These are phyloP conservation scores for Nyctibius grandis DNA, from an alignment of 2,797 vertebrate species.

Conservation along the genomic window DNA sequence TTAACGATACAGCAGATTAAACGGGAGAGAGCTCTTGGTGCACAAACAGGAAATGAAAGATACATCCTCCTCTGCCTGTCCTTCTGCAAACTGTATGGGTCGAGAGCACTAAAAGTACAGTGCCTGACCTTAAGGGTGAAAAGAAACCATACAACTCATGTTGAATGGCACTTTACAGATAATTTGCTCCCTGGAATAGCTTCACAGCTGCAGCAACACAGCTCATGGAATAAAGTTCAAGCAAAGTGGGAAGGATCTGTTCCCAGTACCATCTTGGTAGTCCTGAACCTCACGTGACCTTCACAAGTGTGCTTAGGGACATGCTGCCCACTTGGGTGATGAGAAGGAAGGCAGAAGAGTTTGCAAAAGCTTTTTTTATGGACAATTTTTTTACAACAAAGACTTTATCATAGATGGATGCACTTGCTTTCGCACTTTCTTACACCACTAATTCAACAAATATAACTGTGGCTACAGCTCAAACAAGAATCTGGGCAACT, in stretches of 20 bases:
- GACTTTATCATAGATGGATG: not conserved
- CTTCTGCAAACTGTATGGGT: not conserved
- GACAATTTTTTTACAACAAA: not conserved
- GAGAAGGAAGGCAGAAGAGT: not conserved
- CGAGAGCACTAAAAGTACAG: not conserved
- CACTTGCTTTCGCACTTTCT: not conserved
- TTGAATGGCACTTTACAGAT: not conserved
- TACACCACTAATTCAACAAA: not conserved
- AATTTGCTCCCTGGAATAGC: not conserved
- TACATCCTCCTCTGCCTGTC: not conserved
- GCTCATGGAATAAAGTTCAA: not conserved
- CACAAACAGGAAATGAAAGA: not conserved
- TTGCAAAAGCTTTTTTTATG: not conserved
- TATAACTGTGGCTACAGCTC: not conserved
- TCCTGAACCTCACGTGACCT: accelerated
- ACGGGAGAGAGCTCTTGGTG: not conserved
- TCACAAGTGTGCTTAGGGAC: too few species aligned
- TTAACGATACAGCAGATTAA: not conserved
- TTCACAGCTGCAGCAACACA: not conserved
- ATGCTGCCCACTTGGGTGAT: too few species aligned
- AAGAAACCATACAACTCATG: not conserved
- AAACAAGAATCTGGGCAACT: not conserved
- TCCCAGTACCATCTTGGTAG: not conserved
- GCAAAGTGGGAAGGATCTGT: not conserved
- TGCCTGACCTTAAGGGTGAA: not conserved